Evolutionary conservation across 2,888 invertebrate species (phyloP).

Genomic region (Nymphalis c-album): DNA sequence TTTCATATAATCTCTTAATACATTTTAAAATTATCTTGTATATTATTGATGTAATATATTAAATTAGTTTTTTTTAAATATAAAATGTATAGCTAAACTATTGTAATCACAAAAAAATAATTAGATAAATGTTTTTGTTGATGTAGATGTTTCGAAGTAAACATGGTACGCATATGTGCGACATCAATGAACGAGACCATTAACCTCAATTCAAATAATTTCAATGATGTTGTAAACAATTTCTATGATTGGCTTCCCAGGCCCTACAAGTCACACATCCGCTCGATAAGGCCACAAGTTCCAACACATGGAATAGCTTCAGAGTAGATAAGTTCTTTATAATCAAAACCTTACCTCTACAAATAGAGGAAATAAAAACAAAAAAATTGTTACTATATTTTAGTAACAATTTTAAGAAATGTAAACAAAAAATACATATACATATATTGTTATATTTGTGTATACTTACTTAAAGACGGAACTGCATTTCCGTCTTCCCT

Average conservation of each 20-base stretch:
- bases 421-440: conserved; percentile 44
- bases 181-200: conserved; percentile 74
- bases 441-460: conserved; percentile 38
- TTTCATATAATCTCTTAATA: too few species aligned
- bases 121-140: conserved; percentile 65
- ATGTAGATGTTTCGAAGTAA: conserved; percentile 65
- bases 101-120: conserved; percentile 36
- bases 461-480: conserved; percentile 78
- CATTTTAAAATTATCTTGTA: too few species aligned
- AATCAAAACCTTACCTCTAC: conserved; percentile 45
- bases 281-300: conserved; percentile 67
- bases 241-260: conserved; percentile 69
- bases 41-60: neutral
- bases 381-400: conserved; percentile 38
- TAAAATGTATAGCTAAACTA: neutral
- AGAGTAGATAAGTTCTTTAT: conserved; percentile 43
- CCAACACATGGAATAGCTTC: conserved; percentile 55
- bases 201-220: conserved; percentile 78
- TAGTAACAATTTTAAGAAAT: conserved; percentile 35
- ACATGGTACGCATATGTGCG: conserved; percentile 78
- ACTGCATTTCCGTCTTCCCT: conserved; percentile 80
- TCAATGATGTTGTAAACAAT: conserved; percentile 72
- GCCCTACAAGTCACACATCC: conserved; percentile 66
- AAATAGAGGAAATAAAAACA: conserved; percentile 19
- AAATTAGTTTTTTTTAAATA: neutral